Conservation (phyloP, 1,140 invertebrate genomes). For the Agrypnia vestita region DNA sequence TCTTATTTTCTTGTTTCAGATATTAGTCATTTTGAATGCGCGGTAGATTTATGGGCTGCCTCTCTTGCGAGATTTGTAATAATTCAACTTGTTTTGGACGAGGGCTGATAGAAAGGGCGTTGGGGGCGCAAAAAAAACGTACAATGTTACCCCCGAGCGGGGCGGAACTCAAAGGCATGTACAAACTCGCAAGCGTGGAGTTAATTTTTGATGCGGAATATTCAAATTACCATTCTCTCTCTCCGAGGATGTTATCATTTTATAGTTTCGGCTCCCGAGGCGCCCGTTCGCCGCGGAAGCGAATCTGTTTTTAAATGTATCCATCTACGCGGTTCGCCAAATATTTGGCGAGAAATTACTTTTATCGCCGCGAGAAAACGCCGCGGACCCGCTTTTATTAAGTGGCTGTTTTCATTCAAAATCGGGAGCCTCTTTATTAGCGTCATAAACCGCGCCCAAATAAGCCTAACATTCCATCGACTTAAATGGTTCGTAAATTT, state of each 20-base stretch:
- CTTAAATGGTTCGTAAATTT: constrained; percentile 3
- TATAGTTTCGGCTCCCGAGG: neutral
- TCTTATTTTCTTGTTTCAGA: constrained; percentile 53
- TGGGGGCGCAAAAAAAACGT: neutral
- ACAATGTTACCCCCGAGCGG: neutral
- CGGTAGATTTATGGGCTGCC: constrained; percentile 58
- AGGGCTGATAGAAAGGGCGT: constrained; percentile 51
- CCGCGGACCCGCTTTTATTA: neutral
- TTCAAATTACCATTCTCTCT: constrained; percentile 1
- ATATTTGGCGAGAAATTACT: constrained; percentile 13
- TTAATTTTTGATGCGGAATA: constrained; percentile 24
- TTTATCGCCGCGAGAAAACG: neutral
- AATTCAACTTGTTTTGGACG: constrained; percentile 59
- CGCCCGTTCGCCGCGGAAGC: neutral
- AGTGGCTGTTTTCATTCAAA: neutral
- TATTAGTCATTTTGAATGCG: constrained; percentile 61
- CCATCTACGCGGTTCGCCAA: neutral
- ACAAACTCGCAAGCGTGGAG: neutral
- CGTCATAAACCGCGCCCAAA: neutral
- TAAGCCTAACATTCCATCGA: neutral
- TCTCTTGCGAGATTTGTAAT: constrained; percentile 58
- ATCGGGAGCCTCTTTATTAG: neutral
- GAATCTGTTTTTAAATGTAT: constrained; percentile 11
- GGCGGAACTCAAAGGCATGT: neutral
- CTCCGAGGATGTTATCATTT: constrained; percentile 13